phyloP scores from a whole-genome alignment of 2,888 invertebrate species.

The Coecobrya sp. region DNA sequence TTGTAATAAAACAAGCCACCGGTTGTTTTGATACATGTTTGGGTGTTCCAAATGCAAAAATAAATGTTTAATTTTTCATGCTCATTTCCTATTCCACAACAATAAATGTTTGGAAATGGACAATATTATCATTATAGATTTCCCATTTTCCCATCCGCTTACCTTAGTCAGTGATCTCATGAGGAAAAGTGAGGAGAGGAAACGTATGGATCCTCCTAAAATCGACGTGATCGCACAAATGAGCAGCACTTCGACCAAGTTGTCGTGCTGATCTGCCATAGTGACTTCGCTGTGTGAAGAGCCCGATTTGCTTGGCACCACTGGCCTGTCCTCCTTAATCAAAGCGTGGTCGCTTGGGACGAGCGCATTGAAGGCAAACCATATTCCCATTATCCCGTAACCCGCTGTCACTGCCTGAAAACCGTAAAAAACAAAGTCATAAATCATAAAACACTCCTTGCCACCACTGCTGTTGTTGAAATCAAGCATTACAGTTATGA shows the following conservation, averaged over 20 bases:
- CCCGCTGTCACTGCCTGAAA: conserved; percentile 84
- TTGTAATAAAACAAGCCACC: not conserved
- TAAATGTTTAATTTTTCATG: not conserved
- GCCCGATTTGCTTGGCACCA: conserved; percentile 72
- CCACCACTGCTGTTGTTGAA: not conserved
- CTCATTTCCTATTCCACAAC: not conserved
- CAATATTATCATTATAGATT: not conserved
- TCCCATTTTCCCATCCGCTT: conserved; percentile 9
- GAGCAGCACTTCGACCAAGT: conserved; percentile 85
- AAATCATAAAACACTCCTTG: conserved; percentile 60
- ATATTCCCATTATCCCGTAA: conserved; percentile 86
- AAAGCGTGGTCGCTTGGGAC: conserved; percentile 82
- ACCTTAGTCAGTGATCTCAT: conserved; percentile 86
- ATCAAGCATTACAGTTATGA: conserved; percentile 10
- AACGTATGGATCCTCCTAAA: conserved; percentile 85
- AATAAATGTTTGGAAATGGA: not conserved
- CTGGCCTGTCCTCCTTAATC: conserved; percentile 80
- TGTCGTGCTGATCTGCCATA: conserved; percentile 81
- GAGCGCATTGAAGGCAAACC: conserved; percentile 86
- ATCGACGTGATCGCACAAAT: conserved; percentile 86
- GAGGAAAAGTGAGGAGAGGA: conserved; percentile 85
- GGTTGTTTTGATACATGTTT: not conserved
- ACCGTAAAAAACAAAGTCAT: conserved; percentile 67
- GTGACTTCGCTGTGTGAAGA: conserved; percentile 72
- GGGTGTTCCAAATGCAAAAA: not conserved